Evolutionary conservation across 1,140 invertebrate species (phyloP).

Genomic region (Macrobrachium rosenbergii): DNA sequence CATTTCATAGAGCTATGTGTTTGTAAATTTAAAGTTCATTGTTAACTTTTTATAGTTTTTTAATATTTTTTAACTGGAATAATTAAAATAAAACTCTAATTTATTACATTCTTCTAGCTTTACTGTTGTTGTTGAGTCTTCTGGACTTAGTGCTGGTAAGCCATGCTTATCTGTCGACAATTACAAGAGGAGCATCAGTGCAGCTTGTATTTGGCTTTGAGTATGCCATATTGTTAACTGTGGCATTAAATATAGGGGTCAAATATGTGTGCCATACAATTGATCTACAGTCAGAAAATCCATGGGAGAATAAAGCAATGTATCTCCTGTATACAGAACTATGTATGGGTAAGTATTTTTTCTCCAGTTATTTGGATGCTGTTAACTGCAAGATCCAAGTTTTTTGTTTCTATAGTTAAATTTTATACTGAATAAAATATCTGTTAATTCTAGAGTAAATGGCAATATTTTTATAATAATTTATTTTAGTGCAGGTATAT

Average conservation of each 20-base stretch:
- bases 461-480: no score
- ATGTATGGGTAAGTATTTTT: conserved; percentile 85
- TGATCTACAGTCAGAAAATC: conserved; percentile 94
- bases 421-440: no score
- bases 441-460: no score
- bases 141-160: conserved; percentile 92
- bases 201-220: conserved; percentile 99
- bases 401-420: no score
- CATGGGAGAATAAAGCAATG: conserved; percentile 99
- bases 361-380: conserved; percentile 5
- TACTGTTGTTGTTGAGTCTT: conserved; percentile 84
- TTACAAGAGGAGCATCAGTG: conserved; percentile 94
- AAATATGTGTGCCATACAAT: conserved; percentile 97
- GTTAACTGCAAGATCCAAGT: neutral
- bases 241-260: conserved; percentile 92
- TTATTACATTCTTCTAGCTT: conserved; percentile 62
- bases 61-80: neutral
- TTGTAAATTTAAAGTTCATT: no score
- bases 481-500: no score
- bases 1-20: neutral
- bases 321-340: conserved; percentile 97
- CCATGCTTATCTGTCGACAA: conserved; percentile 95
- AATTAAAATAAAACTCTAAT: neutral
- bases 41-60: neutral
- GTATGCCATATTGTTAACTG: conserved; percentile 96